A percentile compares a stretch with the other conserved stretches of the same genome.
phyloP scores from a whole-genome alignment of 2,113 vertebrate species.

The Equus quagga region DNA sequence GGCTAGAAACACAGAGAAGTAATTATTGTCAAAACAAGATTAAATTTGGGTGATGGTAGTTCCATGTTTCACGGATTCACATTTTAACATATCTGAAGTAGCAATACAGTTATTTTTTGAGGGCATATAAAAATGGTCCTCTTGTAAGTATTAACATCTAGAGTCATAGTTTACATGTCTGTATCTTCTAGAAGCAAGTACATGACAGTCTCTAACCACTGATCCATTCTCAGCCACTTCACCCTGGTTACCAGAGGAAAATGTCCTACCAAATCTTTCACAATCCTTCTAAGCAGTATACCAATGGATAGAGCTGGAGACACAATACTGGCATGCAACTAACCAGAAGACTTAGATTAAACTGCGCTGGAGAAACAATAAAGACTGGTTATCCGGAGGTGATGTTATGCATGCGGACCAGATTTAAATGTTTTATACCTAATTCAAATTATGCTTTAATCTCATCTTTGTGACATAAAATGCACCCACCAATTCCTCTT shows the following conservation, averaged over 20 bases:
- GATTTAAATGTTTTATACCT: background rate
- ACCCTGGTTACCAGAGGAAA: background rate
- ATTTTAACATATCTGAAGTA: background rate
- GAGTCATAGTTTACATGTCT: background rate
- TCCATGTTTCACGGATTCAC: background rate
- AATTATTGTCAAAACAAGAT: background rate
- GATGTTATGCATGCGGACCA: background rate
- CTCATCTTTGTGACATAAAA: background rate
- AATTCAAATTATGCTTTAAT: background rate
- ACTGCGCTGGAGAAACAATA: background rate
- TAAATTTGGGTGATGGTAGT: background rate
- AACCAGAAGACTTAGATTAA: background rate
- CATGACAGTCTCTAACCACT: background rate
- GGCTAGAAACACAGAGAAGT: background rate
- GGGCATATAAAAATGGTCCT: background rate
- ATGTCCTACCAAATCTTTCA: background rate
- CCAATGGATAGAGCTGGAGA: background rate
- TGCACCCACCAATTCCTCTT: background rate
- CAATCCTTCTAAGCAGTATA: background rate
- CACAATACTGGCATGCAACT: background rate
- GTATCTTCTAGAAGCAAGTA: background rate
- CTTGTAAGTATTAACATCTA: background rate
- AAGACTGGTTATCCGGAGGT: background rate
- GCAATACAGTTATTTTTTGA: background rate
- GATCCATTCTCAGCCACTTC: background rate